A percentile compares a stretch with the other conserved stretches of the same genome.
Conservation (phyloP, 2,113 vertebrate species). For the Loxodonta africana region DNA sequence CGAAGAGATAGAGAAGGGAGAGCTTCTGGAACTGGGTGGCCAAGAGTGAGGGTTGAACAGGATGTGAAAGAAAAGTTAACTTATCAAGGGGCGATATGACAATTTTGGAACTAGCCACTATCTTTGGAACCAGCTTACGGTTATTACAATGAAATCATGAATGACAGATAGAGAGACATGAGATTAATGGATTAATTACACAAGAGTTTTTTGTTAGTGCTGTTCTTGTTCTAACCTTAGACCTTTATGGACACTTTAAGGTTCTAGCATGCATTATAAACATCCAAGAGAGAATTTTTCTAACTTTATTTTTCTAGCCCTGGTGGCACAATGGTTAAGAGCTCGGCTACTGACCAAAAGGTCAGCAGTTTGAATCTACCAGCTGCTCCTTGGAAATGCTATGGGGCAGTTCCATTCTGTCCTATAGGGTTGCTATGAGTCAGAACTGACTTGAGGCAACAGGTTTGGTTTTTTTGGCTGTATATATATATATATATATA, state of each 20-base stretch:
- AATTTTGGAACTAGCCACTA: background rate
- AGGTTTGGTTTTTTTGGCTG: too few relatives aligned
- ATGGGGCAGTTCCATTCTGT: too few relatives aligned
- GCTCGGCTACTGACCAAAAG: too few relatives aligned
- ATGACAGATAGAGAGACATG: background rate
- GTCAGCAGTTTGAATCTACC: too few relatives aligned
- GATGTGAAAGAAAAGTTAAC: background rate
- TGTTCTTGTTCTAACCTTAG: background rate
- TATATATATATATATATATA: too few relatives aligned
- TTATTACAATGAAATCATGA: background rate
- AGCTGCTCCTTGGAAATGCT: too few relatives aligned
- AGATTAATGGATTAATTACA: background rate
- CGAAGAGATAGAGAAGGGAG: background rate
- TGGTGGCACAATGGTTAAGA: too few relatives aligned
- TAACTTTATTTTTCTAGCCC: background rate
- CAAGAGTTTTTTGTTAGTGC: background rate
- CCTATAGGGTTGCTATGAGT: too few relatives aligned
- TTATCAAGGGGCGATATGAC: background rate
- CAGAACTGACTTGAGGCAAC: too few relatives aligned
- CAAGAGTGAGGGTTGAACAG: background rate
- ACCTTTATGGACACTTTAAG: background rate
- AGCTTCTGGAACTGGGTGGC: background rate
- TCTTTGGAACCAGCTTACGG: background rate
- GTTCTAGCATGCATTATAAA: background rate
- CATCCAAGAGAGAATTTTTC: slow-evolving; percentile 1